Conservation (phyloP, 1,140 invertebrate species). For the Triops longicaudatus region DNA sequence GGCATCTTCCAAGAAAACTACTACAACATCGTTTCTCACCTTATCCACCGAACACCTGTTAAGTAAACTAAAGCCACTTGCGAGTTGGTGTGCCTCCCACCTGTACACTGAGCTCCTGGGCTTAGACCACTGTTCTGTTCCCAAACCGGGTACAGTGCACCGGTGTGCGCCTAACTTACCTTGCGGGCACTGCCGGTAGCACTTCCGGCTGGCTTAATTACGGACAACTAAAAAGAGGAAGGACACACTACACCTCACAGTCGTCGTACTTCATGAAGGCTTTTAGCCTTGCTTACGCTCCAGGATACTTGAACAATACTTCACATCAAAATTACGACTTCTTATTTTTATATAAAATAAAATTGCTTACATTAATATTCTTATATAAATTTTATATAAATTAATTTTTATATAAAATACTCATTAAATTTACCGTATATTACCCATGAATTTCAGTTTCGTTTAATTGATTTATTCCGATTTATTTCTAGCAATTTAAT, state of each 20-base stretch:
- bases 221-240: neutral
- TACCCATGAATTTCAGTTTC: too few species aligned
- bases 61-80: neutral
- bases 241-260: neutral
- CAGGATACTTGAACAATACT: neutral
- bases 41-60: neutral
- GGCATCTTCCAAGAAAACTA: neutral
- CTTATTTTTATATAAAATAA: too few species aligned
- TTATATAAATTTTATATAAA: too few species aligned
- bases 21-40: neutral
- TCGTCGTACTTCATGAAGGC: neutral
- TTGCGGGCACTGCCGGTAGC: neutral
- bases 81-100: neutral
- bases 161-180: neutral
- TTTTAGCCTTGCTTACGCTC: neutral
- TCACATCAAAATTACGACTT: neutral
- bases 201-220: conserved; percentile 8
- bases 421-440: too few species aligned
- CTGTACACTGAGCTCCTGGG: neutral
- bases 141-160: neutral
- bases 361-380: too few species aligned
- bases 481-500: too few species aligned
- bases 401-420: too few species aligned
- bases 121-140: neutral
- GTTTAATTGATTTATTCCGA: too few species aligned